Percentiles rank a stretch among this genome's conserved stretches.
These are phyloP conservation scores for Rhinolophus ferrumequinum DNA, from an alignment of 2,113 vertebrate species.

Conservation along the genomic window DNA sequence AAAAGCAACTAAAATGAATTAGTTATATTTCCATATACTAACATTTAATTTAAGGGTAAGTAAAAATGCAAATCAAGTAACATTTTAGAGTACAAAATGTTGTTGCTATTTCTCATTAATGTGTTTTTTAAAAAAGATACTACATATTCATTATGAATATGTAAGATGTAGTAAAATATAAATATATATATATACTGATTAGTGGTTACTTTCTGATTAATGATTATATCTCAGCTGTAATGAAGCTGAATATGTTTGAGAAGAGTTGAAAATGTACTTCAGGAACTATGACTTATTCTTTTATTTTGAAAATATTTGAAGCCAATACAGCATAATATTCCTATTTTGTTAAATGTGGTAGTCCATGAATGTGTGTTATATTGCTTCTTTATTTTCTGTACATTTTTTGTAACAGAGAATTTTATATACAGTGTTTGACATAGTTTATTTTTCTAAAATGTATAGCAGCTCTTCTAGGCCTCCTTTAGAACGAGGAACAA, in stretches of 20 bases:
- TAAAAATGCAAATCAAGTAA: not conserved
- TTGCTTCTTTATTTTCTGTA: not conserved
- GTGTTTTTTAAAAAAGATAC: not conserved
- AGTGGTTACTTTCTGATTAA: not conserved
- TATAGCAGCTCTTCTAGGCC: not conserved
- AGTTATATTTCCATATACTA: not conserved
- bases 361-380: not conserved
- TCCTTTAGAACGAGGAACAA: not conserved
- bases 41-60: not conserved
- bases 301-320: not conserved
- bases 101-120: not conserved
- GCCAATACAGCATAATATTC: not conserved
- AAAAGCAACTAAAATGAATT: not conserved
- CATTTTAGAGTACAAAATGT: not conserved
- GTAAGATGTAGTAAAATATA: not conserved
- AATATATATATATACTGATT: not conserved
- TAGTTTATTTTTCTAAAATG: not conserved
- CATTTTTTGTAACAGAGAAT: not conserved
- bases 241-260: not conserved
- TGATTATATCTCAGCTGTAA: not conserved
- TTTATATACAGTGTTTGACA: not conserved
- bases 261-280: not conserved
- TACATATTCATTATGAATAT: not conserved
- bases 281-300: not conserved
- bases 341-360: not conserved